Conservation (phyloP, 1,140 invertebrate genomes). For the Eupeodes corollae region DNA sequence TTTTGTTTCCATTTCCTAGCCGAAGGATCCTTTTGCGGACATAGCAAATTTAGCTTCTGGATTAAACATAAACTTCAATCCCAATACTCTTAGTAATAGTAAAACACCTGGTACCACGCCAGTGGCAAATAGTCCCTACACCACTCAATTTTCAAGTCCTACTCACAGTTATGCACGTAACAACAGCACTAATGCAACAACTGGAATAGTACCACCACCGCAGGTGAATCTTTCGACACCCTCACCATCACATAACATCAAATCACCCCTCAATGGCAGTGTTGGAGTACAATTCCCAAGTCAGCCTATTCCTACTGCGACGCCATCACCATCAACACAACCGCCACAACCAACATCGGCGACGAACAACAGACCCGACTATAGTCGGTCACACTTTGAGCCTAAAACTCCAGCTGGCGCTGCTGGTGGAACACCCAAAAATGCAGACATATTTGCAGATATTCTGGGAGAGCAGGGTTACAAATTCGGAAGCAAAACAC, state of each 20-base stretch:
- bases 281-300: slow-evolving; percentile 2
- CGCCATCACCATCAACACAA: slow-evolving; percentile 8
- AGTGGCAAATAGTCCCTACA: slow-evolving; percentile 25
- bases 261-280: slow-evolving; percentile 5
- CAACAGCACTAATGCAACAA: background rate
- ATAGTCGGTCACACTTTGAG: slow-evolving; percentile 58
- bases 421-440: slow-evolving; percentile 30
- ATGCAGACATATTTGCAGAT: slow-evolving; percentile 77
- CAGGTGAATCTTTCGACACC: slow-evolving; percentile 6
- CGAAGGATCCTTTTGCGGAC: slow-evolving; percentile 45
- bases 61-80: slow-evolving; percentile 32
- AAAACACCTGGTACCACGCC: slow-evolving; percentile 21
- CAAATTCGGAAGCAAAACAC: slow-evolving; percentile 63
- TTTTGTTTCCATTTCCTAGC: slow-evolving; percentile 7
- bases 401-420: slow-evolving; percentile 33
- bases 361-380: slow-evolving; percentile 36
- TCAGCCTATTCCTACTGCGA: slow-evolving; percentile 1
- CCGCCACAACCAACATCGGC: slow-evolving; percentile 4
- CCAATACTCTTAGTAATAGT: slow-evolving; percentile 17
- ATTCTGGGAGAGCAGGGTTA: slow-evolving; percentile 81
- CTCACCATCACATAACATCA: slow-evolving; percentile 11
- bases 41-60: slow-evolving; percentile 39
- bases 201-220: slow-evolving; percentile 3
- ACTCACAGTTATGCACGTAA: slow-evolving; percentile 22
- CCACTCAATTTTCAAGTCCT: slow-evolving; percentile 39